These are phyloP conservation scores for Cydia splendana DNA, from an alignment of 1,140 invertebrate genomes.

Conservation along the genomic window DNA sequence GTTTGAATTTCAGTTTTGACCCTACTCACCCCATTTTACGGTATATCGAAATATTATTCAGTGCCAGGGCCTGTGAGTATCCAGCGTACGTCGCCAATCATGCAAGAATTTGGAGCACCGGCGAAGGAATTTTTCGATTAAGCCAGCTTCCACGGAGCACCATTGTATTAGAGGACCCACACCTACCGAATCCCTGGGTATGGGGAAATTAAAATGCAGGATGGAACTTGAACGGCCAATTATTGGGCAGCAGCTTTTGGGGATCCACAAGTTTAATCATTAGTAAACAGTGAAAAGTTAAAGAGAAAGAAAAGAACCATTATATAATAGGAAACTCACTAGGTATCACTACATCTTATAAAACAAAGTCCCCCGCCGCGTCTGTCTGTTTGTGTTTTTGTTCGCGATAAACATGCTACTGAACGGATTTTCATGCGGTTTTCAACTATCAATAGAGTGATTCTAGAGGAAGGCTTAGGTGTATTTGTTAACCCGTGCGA, in stretches of 20 bases:
- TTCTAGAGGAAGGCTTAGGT: too few relatives aligned
- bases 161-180: slow-evolving; percentile 25
- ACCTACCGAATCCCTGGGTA: slow-evolving; percentile 19
- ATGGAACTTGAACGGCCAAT: not conserved
- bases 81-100: slow-evolving; percentile 21
- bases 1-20: too few relatives aligned
- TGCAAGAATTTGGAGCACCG: slow-evolving; percentile 26
- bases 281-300: not conserved
- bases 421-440: too few relatives aligned
- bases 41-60: slow-evolving; percentile 18
- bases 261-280: not conserved
- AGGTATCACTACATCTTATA: too few relatives aligned
- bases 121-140: slow-evolving; percentile 26
- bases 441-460: too few relatives aligned
- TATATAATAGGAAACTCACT: too few relatives aligned
- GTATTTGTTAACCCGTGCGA: too few relatives aligned
- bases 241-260: not conserved
- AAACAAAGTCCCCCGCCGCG: too few relatives aligned
- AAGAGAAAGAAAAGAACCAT: too few relatives aligned
- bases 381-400: too few relatives aligned
- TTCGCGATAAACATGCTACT: too few relatives aligned
- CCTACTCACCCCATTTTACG: too few relatives aligned
- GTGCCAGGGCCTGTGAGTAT: not conserved
- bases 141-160: slow-evolving; percentile 14
- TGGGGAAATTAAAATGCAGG: slow-evolving; percentile 18